Evolutionary conservation across 2,113 vertebrate genomes (phyloP).

Genomic region (Hystrix cristata): DNA sequence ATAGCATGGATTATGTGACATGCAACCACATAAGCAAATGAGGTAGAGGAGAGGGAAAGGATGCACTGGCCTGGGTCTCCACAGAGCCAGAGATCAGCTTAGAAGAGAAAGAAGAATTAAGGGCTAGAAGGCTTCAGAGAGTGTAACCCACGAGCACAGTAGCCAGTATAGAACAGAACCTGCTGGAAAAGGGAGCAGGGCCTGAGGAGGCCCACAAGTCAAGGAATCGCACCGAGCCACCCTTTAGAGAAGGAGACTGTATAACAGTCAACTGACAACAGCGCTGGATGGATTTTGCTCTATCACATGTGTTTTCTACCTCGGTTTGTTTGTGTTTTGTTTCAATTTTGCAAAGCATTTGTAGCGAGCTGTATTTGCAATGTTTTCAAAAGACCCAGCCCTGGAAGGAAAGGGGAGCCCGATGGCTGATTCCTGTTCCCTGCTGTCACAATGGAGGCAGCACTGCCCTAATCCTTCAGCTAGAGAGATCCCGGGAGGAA

Average conservation of each 20-base stretch:
- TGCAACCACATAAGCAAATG: background rate
- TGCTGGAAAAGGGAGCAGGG: background rate
- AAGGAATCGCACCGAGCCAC: background rate
- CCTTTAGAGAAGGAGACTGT: background rate
- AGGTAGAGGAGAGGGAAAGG: background rate
- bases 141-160: background rate
- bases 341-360: background rate
- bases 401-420: background rate
- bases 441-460: constrained; percentile 4
- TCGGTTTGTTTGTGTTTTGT: background rate
- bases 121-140: background rate
- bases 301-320: too few relatives aligned
- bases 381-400: background rate
- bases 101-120: constrained; percentile 11
- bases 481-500: constrained; percentile 25
- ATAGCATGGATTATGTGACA: background rate
- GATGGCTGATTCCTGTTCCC: background rate
- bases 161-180: background rate
- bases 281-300: background rate
- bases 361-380: background rate
- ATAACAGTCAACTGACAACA: background rate
- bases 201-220: background rate
- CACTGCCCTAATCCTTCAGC: background rate
- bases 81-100: constrained; percentile 2
- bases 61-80: background rate